Evolutionary conservation across 2,888 invertebrate genomes (phyloP).

Genomic region (Hirtodrosophila histrioides): DNA sequence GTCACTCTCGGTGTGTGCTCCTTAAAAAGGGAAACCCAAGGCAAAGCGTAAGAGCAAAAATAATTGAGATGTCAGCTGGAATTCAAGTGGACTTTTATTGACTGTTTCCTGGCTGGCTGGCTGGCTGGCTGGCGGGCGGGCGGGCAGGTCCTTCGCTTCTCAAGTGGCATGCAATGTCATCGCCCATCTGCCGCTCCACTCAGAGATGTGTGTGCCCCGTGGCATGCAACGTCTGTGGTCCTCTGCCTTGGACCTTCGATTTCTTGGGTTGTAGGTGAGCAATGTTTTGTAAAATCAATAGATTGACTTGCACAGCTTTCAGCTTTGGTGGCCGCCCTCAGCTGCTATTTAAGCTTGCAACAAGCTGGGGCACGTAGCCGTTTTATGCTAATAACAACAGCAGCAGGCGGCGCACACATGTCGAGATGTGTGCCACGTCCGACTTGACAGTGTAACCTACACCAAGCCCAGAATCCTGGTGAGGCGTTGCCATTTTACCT

Average conservation of each 20-base stretch:
- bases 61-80: conserved; percentile 76
- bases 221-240: conserved; percentile 56
- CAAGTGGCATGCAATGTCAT: conserved; percentile 56
- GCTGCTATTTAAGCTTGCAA: conserved; percentile 29
- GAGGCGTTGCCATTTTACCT: conserved; percentile 66
- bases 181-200: conserved; percentile 12
- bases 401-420: not conserved
- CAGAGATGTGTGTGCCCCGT: conserved; percentile 12
- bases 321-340: conserved; percentile 1
- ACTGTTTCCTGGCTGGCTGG: conserved; percentile 61
- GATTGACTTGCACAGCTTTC: conserved; percentile 32
- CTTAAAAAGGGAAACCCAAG: conserved; percentile 21
- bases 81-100: conserved; percentile 79
- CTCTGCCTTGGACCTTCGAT: conserved; percentile 40
- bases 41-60: conserved; percentile 60
- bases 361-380: conserved; percentile 33
- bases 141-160: conserved; percentile 21
- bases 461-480: conserved; percentile 30
- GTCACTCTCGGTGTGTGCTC: not conserved
- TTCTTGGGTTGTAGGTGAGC: conserved; percentile 42
- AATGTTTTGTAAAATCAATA: conserved; percentile 61
- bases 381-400: conserved; percentile 50
- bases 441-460: conserved; percentile 38
- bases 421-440: conserved; percentile 2
- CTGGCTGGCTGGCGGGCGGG: conserved; percentile 25